These are phyloP conservation scores for Blomia tropicalis DNA, from an alignment of 2,888 invertebrate species.

Conservation along the genomic window DNA sequence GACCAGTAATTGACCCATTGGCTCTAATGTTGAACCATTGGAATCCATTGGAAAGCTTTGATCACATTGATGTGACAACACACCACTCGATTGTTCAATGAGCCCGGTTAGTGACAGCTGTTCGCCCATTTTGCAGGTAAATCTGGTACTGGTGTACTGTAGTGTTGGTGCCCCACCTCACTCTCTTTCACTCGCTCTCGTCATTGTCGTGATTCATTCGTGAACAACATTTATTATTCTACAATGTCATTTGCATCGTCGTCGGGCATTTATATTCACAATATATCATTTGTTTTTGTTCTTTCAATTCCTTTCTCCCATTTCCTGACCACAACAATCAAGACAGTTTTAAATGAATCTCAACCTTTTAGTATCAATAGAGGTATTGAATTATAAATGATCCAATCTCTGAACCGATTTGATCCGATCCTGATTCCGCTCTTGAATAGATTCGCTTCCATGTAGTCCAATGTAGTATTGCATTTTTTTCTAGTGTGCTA, in stretches of 20 bases:
- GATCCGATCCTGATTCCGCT: too few relatives aligned
- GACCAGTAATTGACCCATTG: too few relatives aligned
- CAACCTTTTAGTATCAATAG: background rate
- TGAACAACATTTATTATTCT: too few relatives aligned
- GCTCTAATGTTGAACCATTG: background rate
- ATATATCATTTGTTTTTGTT: too few relatives aligned
- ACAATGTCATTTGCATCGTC: too few relatives aligned
- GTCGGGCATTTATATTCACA: too few relatives aligned
- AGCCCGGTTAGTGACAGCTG: slow-evolving; percentile 5
- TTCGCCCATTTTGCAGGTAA: slow-evolving; percentile 5
- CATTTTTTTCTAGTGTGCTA: background rate
- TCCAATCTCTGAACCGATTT: too few relatives aligned
- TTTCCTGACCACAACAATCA: too few relatives aligned
- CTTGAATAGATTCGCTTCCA: too few relatives aligned
- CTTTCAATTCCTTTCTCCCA: too few relatives aligned
- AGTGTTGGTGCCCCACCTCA: background rate
- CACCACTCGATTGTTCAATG: background rate
- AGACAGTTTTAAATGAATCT: slow-evolving; percentile 14
- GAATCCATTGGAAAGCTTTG: background rate
- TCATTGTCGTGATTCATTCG: too few relatives aligned
- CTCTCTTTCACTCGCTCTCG: background rate
- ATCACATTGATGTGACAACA: background rate
- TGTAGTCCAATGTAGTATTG: background rate
- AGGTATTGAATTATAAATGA: too few relatives aligned
- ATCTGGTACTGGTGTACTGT: background rate